phyloP scores from a whole-genome alignment of 2,888 invertebrate genomes.

The Masnerella sp. region DNA sequence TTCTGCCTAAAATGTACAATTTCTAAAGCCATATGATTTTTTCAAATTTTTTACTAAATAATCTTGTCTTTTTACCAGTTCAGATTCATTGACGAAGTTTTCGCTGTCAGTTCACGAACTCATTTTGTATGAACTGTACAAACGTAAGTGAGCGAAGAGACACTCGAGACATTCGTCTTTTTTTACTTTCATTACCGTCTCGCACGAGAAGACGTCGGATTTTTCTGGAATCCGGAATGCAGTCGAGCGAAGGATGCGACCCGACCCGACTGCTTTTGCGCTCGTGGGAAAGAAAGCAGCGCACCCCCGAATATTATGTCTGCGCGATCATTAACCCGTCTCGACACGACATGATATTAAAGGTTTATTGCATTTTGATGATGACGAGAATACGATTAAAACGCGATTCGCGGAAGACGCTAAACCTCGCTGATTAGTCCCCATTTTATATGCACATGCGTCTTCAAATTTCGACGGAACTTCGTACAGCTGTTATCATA shows the following conservation, averaged over 20 bases:
- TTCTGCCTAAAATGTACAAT: no score
- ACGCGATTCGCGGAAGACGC: constrained; percentile 45
- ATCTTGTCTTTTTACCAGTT: no score
- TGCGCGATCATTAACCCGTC: constrained; percentile 52
- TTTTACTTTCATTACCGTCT: constrained; percentile 39
- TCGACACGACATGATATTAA: constrained; percentile 51
- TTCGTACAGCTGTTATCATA: constrained; percentile 16
- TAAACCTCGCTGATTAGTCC: constrained; percentile 18
- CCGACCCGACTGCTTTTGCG: constrained; percentile 40
- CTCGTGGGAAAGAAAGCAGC: constrained; percentile 48
- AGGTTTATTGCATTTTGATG: constrained; percentile 58
- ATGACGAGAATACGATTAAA: constrained; percentile 51
- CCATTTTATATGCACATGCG: constrained; percentile 33
- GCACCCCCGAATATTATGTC: constrained; percentile 52
- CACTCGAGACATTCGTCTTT: constrained; percentile 38
- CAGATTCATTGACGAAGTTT: no score
- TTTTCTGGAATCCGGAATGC: constrained; percentile 56
- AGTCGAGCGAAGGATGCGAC: constrained; percentile 39
- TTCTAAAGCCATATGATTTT: no score
- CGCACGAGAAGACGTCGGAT: constrained; percentile 33
- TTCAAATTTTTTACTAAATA: no score
- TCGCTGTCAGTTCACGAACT: no score
- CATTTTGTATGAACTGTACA: no score
- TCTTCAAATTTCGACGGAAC: constrained; percentile 31
- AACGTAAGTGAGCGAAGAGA: constrained; percentile 13